These are phyloP conservation scores for Drosophila micromelanica DNA, from an alignment of 1,140 invertebrate species.

Conservation along the genomic window DNA sequence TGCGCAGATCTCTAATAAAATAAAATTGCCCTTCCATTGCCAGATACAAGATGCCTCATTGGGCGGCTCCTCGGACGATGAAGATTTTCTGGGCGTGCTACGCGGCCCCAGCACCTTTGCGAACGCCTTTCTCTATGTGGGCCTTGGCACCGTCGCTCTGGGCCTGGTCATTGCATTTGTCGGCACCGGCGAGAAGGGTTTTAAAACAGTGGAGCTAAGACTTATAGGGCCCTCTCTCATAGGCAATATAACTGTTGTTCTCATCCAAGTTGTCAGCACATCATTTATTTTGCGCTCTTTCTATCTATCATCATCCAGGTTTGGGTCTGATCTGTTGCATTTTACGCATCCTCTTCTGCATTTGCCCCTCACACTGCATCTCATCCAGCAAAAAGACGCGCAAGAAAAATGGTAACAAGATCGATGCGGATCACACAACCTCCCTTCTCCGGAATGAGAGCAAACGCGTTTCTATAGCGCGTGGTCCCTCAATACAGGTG, in stretches of 20 bases:
- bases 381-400: constrained; percentile 78
- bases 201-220: constrained; percentile 92
- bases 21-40: constrained; percentile 10
- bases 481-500: constrained; percentile 71
- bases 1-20: not conserved
- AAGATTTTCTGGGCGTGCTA: constrained; percentile 85
- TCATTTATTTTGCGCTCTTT: not conserved
- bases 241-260: constrained; percentile 73
- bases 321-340: constrained; percentile 87
- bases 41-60: constrained; percentile 84
- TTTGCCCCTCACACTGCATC: constrained; percentile 86
- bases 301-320: constrained; percentile 46
- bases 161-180: constrained; percentile 94
- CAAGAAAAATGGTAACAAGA: constrained; percentile 83
- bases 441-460: constrained; percentile 79
- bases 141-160: constrained; percentile 92
- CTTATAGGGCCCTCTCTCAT: constrained; percentile 92
- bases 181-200: constrained; percentile 94
- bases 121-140: constrained; percentile 92
- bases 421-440: constrained; percentile 84
- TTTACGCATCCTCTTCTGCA: constrained; percentile 87
- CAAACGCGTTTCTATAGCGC: constrained; percentile 82
- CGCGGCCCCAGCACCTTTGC: constrained; percentile 88
- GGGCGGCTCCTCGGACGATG: constrained; percentile 84
- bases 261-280: not conserved